Base-by-base conservation (phyloP, 2,888 invertebrate species). In the Rotaria socialis region DNA sequence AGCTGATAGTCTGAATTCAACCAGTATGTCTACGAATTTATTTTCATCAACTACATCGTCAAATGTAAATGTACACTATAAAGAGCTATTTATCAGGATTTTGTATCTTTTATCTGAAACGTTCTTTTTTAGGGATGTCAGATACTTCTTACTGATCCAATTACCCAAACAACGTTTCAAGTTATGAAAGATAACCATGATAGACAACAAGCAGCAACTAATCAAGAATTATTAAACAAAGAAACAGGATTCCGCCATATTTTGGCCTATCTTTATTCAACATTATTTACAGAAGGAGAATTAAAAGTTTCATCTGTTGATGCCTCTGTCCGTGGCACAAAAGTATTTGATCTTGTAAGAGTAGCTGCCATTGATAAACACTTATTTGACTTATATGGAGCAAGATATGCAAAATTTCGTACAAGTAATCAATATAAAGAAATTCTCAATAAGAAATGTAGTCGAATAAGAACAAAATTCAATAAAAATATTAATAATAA, bases 281-380 rank as follows among this genome's bases (percentile, higher is more conserved):
- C 41, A 41, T 74, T 74, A 74, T 74, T 74, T 74, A 74, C 74
- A 35, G 41, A 74, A 74, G 74, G 22, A 74, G 74, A 74, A 19
- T 41, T 74, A 74, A 74, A 74, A 74, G 35, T 74, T 74, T 74
- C 74, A 74, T 74, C 74, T 11, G 74, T 74, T 41, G 74, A 74
- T 41, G 74, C 19, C 41, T 35, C 35, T 74, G 74, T 74, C 19
- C 74, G 43, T 74, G 74, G 41, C 22, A 74, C 74, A 74, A 35
- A 6, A 74, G 35, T 41, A 41, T 74, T 74, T 41, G 74, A 74
- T 74, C 74, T 14, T 41, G 19, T 19, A 74, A 74, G 74, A 74
- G 74, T 74, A 19, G 35, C 35, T 74, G 41, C 74, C 19, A 74
- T 74, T 74, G 74, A 74, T 41, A 74, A 74, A 41, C 74, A 74